Percentiles rank a stretch among this genome's conserved stretches.
phyloP scores from a whole-genome alignment of 2,113 vertebrate genomes.

The Kryptolebias marmoratus region DNA sequence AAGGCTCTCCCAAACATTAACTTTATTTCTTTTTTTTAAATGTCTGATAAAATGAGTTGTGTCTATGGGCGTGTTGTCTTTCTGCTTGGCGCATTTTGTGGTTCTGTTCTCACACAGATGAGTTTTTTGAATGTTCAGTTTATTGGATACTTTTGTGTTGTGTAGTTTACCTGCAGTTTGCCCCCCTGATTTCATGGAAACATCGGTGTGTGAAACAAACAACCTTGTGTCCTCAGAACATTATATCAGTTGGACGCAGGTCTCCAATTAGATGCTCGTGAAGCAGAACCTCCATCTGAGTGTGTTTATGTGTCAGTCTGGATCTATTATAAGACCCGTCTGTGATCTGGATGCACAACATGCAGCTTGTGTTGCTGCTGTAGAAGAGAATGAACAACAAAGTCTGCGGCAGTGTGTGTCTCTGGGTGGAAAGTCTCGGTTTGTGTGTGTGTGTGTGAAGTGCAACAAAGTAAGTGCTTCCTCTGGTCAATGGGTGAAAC shows the following conservation, averaged over 20 bases:
- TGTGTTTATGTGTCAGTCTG: conserved; percentile 23
- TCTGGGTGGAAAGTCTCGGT: conserved; percentile 4
- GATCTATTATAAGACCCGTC: background rate
- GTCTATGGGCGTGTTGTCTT: background rate
- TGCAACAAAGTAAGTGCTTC: conserved; percentile 55
- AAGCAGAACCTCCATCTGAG: conserved; percentile 34
- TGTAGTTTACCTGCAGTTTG: too few relatives aligned
- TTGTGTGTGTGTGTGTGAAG: conserved; percentile 10
- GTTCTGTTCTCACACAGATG: background rate
- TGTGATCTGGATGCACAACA: background rate
- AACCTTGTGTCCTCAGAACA: conserved; percentile 35
- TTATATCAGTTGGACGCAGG: conserved; percentile 34
- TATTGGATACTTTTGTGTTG: background rate
- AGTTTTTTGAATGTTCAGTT: background rate
- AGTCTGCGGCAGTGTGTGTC: conserved; percentile 5
- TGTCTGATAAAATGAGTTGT: background rate
- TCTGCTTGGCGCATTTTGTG: background rate
- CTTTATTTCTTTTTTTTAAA: background rate
- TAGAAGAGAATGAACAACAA: conserved; percentile 17
- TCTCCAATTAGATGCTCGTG: conserved; percentile 59
- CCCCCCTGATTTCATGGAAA: background rate
- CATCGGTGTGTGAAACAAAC: conserved; percentile 44
- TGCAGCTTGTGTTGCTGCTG: conserved; percentile 20
- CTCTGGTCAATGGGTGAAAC: conserved; percentile 44
- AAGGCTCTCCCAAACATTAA: background rate